Evolutionary conservation across 2,888 invertebrate species (phyloP).

Genomic region (Ptilodon capucinus): DNA sequence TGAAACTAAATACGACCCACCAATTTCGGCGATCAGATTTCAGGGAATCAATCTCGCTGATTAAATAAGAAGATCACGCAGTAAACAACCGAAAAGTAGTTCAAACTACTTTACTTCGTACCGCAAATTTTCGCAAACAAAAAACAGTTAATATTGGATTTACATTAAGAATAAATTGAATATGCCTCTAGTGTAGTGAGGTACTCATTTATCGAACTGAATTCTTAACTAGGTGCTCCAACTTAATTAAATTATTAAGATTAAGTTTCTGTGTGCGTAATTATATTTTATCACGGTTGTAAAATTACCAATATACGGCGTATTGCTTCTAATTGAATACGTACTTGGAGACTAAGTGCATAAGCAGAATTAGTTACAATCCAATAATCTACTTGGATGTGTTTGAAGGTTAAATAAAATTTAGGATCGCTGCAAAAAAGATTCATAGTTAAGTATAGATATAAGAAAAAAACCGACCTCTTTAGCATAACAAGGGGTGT

Average conservation of each 20-base stretch:
- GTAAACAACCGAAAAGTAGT: neutral
- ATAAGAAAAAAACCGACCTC: too few relatives aligned
- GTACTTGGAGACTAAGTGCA: too few relatives aligned
- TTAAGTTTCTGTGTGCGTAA: slow-evolving; percentile 48
- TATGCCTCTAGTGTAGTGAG: slow-evolving; percentile 2
- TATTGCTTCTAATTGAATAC: neutral
- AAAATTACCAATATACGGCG: slow-evolving; percentile 26
- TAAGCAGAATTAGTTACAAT: too few relatives aligned
- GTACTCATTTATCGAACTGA: slow-evolving; percentile 26
- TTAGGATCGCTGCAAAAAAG: too few relatives aligned
- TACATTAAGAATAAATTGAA: slow-evolving; percentile 3
- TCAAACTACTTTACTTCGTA: neutral
- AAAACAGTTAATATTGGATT: slow-evolving; percentile 3
- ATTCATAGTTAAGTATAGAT: too few relatives aligned
- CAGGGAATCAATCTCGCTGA: neutral
- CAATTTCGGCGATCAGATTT: neutral
- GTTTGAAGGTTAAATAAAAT: too few relatives aligned
- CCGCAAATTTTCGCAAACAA: slow-evolving; percentile 10
- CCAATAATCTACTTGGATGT: too few relatives aligned
- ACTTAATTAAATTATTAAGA: slow-evolving; percentile 56
- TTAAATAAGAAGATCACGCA: neutral
- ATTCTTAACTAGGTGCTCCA: slow-evolving; percentile 24
- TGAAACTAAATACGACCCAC: neutral
- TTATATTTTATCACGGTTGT: slow-evolving; percentile 37
- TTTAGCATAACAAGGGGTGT: too few relatives aligned